Percentiles rank a stretch among this genome's conserved stretches.
Evolutionary conservation across 2,888 invertebrate species (phyloP).

Genomic region (Saturnia pavonia): DNA sequence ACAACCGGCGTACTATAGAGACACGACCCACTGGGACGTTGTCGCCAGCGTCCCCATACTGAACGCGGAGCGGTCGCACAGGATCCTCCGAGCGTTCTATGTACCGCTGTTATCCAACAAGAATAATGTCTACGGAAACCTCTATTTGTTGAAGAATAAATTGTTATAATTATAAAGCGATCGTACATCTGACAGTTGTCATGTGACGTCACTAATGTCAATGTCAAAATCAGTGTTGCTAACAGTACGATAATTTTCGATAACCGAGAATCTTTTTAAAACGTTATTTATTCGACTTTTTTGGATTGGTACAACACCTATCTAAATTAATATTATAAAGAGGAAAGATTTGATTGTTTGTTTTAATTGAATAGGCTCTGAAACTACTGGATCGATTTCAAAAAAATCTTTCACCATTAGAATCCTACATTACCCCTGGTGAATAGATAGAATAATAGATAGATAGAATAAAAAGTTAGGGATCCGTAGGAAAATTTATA

Average conservation of each 20-base stretch:
- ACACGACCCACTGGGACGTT: conserved; percentile 86
- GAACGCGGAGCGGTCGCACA: conserved; percentile 87
- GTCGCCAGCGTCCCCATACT: conserved; percentile 88
- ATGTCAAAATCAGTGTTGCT: not conserved
- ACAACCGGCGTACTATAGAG: conserved; percentile 90
- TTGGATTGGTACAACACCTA: not conserved
- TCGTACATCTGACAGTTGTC: not conserved
- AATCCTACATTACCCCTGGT: no score
- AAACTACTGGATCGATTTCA: no score
- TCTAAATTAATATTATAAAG: no score
- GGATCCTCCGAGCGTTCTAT: conserved; percentile 92
- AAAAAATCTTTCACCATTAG: no score
- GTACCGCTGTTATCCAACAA: conserved; percentile 88
- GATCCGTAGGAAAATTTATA: no score
- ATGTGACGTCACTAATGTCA: not conserved
- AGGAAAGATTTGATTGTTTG: no score
- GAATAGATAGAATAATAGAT: no score
- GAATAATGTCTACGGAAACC: conserved; percentile 86
- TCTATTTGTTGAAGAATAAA: conserved; percentile 85
- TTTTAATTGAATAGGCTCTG: no score
- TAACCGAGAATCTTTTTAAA: not conserved
- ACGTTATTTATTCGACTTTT: not conserved
- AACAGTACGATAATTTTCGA: not conserved
- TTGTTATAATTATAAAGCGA: conserved; percentile 23
- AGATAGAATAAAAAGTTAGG: no score